These are phyloP conservation scores for Lemur catta DNA, from an alignment of 2,797 vertebrate species.

Conservation along the genomic window DNA sequence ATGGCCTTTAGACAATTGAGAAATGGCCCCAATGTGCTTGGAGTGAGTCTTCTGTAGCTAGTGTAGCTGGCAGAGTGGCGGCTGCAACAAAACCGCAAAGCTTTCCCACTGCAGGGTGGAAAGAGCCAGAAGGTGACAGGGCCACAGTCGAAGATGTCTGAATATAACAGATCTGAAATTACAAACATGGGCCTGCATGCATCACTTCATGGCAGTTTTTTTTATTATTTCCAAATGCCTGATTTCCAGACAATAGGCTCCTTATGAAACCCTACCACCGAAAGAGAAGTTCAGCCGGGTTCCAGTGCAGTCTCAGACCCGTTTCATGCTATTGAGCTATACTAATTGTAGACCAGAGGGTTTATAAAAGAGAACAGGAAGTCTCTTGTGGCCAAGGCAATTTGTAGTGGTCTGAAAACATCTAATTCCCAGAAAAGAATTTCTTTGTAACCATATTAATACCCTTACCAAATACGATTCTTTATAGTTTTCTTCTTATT, in stretches of 20 bases:
- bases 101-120: not conserved
- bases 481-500: not conserved
- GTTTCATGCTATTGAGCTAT: slow-evolving; percentile 41
- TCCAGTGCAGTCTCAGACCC: not conserved
- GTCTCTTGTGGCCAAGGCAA: slow-evolving; percentile 78
- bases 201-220: not conserved
- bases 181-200: not conserved
- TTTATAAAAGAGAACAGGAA: slow-evolving; percentile 81
- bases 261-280: slow-evolving; percentile 35
- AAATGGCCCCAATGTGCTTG: not conserved
- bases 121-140: not conserved
- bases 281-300: not conserved
- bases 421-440: slow-evolving; percentile 85
- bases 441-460: slow-evolving; percentile 76
- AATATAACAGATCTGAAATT: not conserved
- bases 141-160: not conserved
- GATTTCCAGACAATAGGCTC: slow-evolving; percentile 4
- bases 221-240: not conserved
- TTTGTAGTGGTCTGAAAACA: slow-evolving; percentile 80
- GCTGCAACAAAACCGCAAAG: not conserved
- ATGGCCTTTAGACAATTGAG: not conserved
- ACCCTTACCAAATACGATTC: slow-evolving; percentile 44
- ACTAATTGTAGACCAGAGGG: slow-evolving; percentile 48
- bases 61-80: not conserved
- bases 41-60: not conserved